These are phyloP conservation scores for Mayetiola destructor DNA, from an alignment of 2,888 invertebrate species.

Conservation along the genomic window DNA sequence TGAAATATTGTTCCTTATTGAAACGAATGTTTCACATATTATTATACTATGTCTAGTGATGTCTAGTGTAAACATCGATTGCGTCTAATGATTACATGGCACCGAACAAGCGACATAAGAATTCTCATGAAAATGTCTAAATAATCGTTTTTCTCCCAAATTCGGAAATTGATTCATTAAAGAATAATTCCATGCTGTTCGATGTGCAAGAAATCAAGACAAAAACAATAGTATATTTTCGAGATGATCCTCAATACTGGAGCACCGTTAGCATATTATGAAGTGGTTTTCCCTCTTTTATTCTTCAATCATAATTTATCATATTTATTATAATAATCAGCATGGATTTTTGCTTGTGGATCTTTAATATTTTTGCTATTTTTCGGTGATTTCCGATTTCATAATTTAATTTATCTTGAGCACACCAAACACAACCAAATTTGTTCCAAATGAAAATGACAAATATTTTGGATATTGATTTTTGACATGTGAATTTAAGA, in stretches of 20 bases:
- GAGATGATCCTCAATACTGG: no score
- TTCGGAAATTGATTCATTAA: conserved; percentile 9
- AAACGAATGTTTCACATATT: no score
- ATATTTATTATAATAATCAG: not conserved
- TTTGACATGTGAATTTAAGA: not conserved
- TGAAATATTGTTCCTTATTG: no score
- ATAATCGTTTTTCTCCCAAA: not conserved
- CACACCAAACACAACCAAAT: no score
- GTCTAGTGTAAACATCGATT: no score
- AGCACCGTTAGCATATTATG: no score
- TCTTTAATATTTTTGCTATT: not conserved
- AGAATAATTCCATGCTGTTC: not conserved
- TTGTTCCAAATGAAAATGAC: conserved; percentile 9
- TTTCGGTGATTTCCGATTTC: not conserved
- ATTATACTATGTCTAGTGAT: no score
- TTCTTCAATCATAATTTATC: no score
- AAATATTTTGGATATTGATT: not conserved
- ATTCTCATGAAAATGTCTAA: conserved; percentile 4
- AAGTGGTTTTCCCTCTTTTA: no score
- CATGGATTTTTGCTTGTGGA: not conserved
- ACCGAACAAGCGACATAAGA: not conserved
- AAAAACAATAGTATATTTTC: no score
- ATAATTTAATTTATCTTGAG: not conserved
- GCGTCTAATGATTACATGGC: no score
- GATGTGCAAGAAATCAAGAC: no score